These are phyloP conservation scores for Caiman crocodilus DNA, from an alignment of 2,797 vertebrate species.

Conservation along the genomic window DNA sequence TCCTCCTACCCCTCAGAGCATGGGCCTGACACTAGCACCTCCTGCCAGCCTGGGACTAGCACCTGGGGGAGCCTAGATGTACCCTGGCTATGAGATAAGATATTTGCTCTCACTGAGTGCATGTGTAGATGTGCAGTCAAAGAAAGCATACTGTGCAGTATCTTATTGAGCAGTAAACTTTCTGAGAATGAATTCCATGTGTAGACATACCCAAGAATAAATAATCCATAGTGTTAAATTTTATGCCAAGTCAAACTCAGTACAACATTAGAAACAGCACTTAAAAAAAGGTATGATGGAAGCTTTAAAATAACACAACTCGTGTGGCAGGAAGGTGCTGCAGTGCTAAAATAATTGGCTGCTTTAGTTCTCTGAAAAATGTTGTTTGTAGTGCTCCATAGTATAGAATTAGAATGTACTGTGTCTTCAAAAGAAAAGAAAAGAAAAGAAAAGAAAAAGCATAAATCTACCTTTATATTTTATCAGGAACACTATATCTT, in stretches of 20 bases:
- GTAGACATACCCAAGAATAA: background rate
- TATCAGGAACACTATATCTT: background rate
- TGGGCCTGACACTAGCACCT: too few species aligned
- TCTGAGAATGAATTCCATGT: too few species aligned
- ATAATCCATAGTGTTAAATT: background rate
- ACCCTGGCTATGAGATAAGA: too few species aligned
- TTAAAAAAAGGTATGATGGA: background rate
- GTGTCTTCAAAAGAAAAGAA: background rate
- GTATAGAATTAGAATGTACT: background rate
- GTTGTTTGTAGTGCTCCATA: constrained; percentile 3
- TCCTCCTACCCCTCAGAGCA: too few species aligned
- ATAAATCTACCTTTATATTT: background rate
- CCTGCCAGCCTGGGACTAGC: too few species aligned
- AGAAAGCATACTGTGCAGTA: too few species aligned
- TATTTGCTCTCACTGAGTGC: too few species aligned
- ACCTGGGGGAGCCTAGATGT: too few species aligned
- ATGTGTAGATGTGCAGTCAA: too few species aligned
- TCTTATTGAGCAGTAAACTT: too few species aligned
- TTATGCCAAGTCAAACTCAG: background rate
- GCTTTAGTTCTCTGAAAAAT: background rate
- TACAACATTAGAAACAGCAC: background rate
- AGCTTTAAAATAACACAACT: background rate
- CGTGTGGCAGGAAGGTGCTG: background rate
- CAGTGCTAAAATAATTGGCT: background rate
- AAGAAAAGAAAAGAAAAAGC: background rate